phyloP scores from a whole-genome alignment of 2,113 vertebrate genomes.

The Ondatra zibethicus region DNA sequence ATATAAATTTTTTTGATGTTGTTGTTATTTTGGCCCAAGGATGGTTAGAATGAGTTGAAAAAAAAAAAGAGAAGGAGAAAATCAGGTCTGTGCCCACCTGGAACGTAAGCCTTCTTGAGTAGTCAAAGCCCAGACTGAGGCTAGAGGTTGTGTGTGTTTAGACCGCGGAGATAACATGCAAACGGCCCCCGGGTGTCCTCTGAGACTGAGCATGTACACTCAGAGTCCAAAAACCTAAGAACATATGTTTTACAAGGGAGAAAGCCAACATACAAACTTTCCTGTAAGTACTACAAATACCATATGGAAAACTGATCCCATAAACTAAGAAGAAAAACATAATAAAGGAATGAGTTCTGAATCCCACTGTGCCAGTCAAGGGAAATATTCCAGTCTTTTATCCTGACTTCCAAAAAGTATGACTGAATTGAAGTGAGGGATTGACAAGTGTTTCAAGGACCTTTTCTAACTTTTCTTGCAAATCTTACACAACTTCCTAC shows the following conservation, averaged over 20 bases:
- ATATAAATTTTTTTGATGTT: neutral
- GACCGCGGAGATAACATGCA: constrained; percentile 76
- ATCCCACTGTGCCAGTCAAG: constrained; percentile 64
- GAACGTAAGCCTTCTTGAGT: constrained; percentile 70
- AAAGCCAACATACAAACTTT: constrained; percentile 81
- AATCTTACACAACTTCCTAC: neutral
- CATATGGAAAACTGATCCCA: constrained; percentile 75
- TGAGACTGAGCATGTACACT: constrained; percentile 76
- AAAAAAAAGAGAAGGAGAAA: constrained; percentile 36
- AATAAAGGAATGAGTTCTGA: constrained; percentile 69
- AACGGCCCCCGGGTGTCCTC: constrained; percentile 59
- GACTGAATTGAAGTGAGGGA: neutral
- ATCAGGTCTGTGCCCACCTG: constrained; percentile 79
- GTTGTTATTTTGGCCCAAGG: constrained; percentile 72
- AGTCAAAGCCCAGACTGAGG: constrained; percentile 76
- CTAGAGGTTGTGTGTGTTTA: constrained; percentile 68
- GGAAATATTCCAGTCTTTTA: constrained; percentile 26
- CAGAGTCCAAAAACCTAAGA: constrained; percentile 78
- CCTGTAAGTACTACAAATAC: constrained; percentile 59
- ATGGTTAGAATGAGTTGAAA: neutral
- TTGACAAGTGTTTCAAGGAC: neutral
- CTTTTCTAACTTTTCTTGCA: constrained; percentile 21
- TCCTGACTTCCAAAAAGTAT: constrained; percentile 56
- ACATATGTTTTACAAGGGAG: constrained; percentile 71
- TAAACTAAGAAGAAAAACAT: constrained; percentile 70